A percentile compares a stretch with the other conserved stretches of the same genome.
Conservation (phyloP, 2,113 vertebrate genomes). For the Riparia riparia region DNA sequence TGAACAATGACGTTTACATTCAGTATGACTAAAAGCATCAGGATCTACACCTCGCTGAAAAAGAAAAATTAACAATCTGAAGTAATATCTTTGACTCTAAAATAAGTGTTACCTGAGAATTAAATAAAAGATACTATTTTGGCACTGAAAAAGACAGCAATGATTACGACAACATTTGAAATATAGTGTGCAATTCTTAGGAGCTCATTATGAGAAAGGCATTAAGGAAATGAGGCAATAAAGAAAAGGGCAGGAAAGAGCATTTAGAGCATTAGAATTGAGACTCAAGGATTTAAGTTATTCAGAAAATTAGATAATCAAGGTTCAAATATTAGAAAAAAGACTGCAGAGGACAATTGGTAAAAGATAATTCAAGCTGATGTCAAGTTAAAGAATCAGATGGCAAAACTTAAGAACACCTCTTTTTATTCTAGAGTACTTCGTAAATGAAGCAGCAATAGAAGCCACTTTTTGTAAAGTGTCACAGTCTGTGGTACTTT, state of each 20-base stretch:
- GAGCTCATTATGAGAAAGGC: background rate
- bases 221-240: conserved; percentile 5
- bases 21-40: background rate
- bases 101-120: background rate
- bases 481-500: background rate
- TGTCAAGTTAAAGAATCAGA: background rate
- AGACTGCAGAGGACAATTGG: background rate
- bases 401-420: background rate
- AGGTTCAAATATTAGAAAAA: background rate
- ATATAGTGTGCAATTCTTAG: background rate
- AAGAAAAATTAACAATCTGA: background rate
- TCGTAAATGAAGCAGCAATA: background rate
- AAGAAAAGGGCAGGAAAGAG: background rate
- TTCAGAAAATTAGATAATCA: conserved; percentile 3
- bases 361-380: background rate
- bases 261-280: background rate
- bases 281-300: background rate
- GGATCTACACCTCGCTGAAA: background rate
- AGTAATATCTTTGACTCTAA: background rate
- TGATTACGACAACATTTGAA: background rate
- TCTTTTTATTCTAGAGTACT: background rate
- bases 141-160: background rate
- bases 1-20: background rate
- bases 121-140: background rate
- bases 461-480: background rate